A percentile compares a stretch with the other conserved stretches of the same genome.
Conservation (phyloP, 2,113 vertebrate species). For the Prionailurus bengalensis region DNA sequence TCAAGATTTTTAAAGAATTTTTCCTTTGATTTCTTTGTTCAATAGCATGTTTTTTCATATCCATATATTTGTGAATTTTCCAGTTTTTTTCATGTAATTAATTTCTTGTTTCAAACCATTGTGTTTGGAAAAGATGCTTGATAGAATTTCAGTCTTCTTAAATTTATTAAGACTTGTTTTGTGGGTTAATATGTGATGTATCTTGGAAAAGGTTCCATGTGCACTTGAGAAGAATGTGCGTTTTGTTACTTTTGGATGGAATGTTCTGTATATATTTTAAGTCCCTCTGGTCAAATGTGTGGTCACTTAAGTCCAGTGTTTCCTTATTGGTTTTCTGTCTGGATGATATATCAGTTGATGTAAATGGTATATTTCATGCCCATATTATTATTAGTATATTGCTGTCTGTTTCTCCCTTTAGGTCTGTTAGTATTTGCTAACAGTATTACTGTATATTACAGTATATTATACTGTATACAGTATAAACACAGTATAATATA, state of each 20-base stretch:
- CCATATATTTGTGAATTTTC: not conserved
- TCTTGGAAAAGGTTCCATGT: not conserved
- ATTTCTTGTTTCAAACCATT: not conserved
- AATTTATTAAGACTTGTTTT: not conserved
- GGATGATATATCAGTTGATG: not conserved
- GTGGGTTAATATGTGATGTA: not conserved
- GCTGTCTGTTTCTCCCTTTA: not conserved
- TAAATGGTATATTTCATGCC: not conserved
- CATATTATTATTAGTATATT: not conserved
- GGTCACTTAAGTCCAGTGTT: not conserved
- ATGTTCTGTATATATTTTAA: not conserved
- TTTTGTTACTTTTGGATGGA: not conserved
- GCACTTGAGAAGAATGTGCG: not conserved
- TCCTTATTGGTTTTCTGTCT: not conserved
- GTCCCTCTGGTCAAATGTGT: not conserved
- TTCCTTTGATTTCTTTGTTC: not conserved
- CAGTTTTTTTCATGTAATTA: not conserved
- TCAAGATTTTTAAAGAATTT: not conserved
- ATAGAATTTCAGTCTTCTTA: not conserved
- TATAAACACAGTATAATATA: too few relatives aligned
- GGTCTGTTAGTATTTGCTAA: not conserved
- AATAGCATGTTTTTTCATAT: not conserved
- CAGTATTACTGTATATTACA: too few relatives aligned
- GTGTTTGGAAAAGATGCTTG: not conserved
- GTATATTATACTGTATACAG: too few relatives aligned